These are phyloP conservation scores for Eupleurogrammus muticus DNA, from an alignment of 2,797 vertebrate species.

Conservation along the genomic window DNA sequence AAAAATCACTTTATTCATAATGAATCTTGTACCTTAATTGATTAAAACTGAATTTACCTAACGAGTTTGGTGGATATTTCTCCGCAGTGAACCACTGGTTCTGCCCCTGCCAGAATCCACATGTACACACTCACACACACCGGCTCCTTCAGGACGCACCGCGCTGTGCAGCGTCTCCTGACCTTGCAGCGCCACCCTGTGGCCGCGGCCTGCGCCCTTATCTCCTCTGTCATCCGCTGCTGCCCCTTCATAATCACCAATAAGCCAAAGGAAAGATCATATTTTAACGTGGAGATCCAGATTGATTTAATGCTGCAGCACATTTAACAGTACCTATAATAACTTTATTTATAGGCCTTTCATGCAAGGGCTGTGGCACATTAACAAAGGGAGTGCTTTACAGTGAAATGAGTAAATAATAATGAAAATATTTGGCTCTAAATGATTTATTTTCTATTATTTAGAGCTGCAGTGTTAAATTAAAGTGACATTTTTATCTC, in stretches of 20 bases:
- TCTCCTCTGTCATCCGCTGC: constrained; percentile 5
- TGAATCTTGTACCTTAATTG: not conserved
- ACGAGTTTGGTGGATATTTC: not conserved
- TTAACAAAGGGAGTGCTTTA: no score
- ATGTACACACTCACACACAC: not conserved
- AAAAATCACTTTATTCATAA: not conserved
- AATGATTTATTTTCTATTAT: not conserved
- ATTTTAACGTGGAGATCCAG: constrained; percentile 2
- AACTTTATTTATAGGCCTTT: no score
- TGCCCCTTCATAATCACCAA: not conserved
- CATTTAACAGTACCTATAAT: not conserved
- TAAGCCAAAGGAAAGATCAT: constrained; percentile 1
- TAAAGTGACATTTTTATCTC: not conserved
- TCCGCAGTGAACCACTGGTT: not conserved
- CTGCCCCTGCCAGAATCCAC: not conserved
- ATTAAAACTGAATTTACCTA: not conserved
- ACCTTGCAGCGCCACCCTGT: constrained; percentile 81
- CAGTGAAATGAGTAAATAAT: no score
- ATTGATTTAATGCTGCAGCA: not conserved
- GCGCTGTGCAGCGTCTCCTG: constrained; percentile 54
- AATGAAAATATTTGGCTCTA: not conserved
- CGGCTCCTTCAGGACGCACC: not conserved
- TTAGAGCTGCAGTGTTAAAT: not conserved
- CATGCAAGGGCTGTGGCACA: no score
- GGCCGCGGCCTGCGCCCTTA: constrained; percentile 33